Evolutionary conservation across 2,888 invertebrate species (phyloP).

Genomic region (Alitta virens): DNA sequence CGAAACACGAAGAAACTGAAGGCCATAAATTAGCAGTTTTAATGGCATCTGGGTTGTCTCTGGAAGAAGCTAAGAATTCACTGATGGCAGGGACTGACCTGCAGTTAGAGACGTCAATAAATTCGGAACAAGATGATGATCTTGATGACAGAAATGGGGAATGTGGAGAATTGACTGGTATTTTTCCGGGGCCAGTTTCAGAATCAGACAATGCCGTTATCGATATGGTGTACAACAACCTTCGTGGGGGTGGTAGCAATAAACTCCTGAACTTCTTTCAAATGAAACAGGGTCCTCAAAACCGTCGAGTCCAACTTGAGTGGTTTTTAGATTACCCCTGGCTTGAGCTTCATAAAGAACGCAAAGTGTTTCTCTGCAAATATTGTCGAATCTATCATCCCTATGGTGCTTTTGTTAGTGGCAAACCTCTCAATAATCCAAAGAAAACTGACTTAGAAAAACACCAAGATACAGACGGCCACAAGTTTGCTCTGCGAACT

Average conservation of each 20-base stretch:
- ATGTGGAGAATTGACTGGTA: neutral
- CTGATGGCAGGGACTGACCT: neutral
- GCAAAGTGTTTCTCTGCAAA: constrained; percentile 9
- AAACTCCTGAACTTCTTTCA: neutral
- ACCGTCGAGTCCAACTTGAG: constrained; percentile 1
- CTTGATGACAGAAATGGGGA: neutral
- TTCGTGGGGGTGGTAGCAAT: no score
- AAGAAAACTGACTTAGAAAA: constrained; percentile 6
- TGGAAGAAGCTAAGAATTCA: constrained; percentile 4
- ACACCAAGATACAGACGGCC: constrained; percentile 15
- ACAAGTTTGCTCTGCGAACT: constrained; percentile 8
- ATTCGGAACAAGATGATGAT: neutral
- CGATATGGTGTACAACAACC: no score
- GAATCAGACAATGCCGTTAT: neutral
- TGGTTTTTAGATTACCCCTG: constrained; percentile 14
- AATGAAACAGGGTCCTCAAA: neutral
- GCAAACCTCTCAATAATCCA: constrained; percentile 4
- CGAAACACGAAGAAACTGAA: constrained; percentile 13
- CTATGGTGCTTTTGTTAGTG: constrained; percentile 6
- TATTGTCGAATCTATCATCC: constrained; percentile 12
- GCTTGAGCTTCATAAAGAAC: constrained; percentile 10
- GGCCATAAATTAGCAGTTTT: constrained; percentile 12
- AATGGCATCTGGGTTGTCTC: constrained; percentile 2
- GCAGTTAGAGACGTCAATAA: neutral
- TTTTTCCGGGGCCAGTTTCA: neutral